These are phyloP conservation scores for Molorchus minor DNA, from an alignment of 2,888 invertebrate species.

Conservation along the genomic window DNA sequence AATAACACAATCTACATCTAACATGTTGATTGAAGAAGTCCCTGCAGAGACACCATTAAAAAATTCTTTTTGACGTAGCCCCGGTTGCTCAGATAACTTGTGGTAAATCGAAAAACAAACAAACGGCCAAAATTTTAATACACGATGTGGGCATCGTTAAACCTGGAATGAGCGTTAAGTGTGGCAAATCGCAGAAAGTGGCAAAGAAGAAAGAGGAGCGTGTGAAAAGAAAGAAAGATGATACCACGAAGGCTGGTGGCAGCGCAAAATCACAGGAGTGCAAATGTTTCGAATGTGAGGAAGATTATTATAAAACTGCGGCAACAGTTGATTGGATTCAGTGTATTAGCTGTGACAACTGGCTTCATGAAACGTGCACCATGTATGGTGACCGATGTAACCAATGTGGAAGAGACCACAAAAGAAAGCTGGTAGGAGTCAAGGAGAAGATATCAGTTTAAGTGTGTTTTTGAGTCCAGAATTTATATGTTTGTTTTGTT, in stretches of 20 bases:
- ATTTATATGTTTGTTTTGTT: no score
- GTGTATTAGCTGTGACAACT: constrained; percentile 21
- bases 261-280: not conserved
- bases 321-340: constrained; percentile 24
- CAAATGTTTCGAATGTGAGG: not conserved
- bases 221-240: not conserved
- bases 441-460: no score
- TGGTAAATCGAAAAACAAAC: not conserved
- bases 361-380: constrained; percentile 26
- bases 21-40: no score
- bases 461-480: no score
- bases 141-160: no score
- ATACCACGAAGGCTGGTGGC: not conserved
- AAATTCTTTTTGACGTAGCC: constrained; percentile 1
- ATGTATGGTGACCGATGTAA: constrained; percentile 24
- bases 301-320: constrained; percentile 2
- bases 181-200: not conserved
- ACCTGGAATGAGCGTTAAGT: no score
- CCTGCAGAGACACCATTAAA: constrained; percentile 4
- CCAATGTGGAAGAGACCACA: constrained; percentile 19
- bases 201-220: not conserved
- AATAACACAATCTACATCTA: no score
- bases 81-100: not conserved
- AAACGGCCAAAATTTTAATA: not conserved
- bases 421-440: no score